These are phyloP conservation scores for Nycticebus coucang DNA, from an alignment of 2,113 vertebrate species.

Conservation along the genomic window DNA sequence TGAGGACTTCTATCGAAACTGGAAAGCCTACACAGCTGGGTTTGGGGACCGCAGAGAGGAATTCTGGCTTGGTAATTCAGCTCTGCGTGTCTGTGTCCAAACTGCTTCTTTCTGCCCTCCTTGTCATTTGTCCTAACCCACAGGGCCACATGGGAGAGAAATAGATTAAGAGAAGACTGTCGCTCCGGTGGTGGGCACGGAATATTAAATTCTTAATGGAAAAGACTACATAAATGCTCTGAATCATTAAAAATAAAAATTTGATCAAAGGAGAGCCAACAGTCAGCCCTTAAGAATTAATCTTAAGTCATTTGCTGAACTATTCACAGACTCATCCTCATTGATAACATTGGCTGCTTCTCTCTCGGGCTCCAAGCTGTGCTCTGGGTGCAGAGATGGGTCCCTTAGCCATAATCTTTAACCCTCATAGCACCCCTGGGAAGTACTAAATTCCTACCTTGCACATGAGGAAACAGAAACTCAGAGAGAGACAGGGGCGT, in stretches of 20 bases:
- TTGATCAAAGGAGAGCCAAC: not conserved
- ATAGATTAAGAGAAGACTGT: not conserved
- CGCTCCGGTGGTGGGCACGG: not conserved
- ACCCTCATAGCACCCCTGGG: not conserved
- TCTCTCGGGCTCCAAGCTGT: not conserved
- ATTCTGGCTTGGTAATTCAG: conserved; percentile 94
- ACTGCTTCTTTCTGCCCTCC: not conserved
- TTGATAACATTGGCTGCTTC: not conserved
- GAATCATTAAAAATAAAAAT: not conserved
- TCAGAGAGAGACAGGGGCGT: not conserved
- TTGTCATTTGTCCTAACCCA: not conserved
- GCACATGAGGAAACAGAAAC: not conserved
- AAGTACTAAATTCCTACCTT: not conserved
- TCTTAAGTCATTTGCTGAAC: not conserved
- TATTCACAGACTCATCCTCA: not conserved
- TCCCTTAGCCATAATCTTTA: not conserved
- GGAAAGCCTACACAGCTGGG: conserved; percentile 94
- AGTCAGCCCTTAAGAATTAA: not conserved
- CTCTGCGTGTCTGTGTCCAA: not conserved
- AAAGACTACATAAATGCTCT: not conserved
- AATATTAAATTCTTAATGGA: not conserved
- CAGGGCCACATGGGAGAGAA: not conserved
- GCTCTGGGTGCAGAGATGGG: not conserved
- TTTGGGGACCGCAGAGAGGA: conserved; percentile 95
- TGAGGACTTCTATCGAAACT: conserved; percentile 96